Base-by-base conservation (phyloP, 1,140 invertebrate genomes). In the Heliconius himera region DNA sequence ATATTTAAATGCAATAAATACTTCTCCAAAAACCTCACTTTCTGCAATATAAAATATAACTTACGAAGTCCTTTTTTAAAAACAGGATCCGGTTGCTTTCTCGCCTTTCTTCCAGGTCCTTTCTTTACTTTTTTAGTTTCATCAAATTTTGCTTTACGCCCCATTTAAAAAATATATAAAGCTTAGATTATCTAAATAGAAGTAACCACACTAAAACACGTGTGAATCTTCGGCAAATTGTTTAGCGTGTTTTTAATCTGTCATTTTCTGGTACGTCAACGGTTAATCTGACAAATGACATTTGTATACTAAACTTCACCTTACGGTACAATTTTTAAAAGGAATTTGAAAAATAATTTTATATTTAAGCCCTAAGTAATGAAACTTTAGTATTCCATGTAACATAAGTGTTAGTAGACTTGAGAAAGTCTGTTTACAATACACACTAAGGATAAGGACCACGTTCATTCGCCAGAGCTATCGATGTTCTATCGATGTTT, bases 91-190 rank as follows among this genome's bases (percentile, higher is more conserved):
- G 96, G 96, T 87, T 98, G 98, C 91, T 98, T 98, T 82, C 96
- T 97, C 0, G 97, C 95, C 95, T 98, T 99, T 80, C 96, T 96
- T 1, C 98, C 98, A 41, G 97, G 97, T 9, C 98, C 98, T 91
- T 96, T 97, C 85, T 97, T 97, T n/a, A 95, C 92, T 74, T 96
- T 96, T 82, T 96, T 96, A 54, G 96, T 96, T 82, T 95, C 95
- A 84, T 95, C 95, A 89, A 97, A 98, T 86, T 98, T 97, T 38
- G 96, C 97, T 95, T 98, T 98, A 60, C 98, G 95, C 78, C 98
- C 98, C 98, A 99, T 99, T 82, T 90, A 70, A 38, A 22, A 6
- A 70, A 36, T 49, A 73, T 76, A 49, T 29, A 66, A 76, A 20
- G 26, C 22, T 66, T 66, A 66, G 38, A 75, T 16, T 29, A 70